A percentile compares a stretch with the other conserved stretches of the same genome.
phyloP scores from a whole-genome alignment of 2,113 vertebrate species.

The Poecile atricapillus region DNA sequence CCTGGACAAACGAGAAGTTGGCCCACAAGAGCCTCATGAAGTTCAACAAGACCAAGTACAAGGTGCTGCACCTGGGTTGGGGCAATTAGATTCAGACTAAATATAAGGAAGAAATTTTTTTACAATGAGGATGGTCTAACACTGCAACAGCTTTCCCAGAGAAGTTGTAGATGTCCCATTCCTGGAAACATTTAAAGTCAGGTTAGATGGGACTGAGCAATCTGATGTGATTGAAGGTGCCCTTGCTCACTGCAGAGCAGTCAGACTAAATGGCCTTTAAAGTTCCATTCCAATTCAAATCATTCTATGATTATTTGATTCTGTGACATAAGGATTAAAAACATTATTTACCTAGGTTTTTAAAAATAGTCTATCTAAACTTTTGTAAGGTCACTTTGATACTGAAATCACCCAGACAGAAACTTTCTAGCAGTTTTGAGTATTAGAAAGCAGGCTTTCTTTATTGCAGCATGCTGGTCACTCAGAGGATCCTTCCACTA shows the following conservation, averaged over 20 bases:
- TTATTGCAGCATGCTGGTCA: neutral
- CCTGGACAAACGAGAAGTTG: too few species aligned
- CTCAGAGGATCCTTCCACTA: neutral
- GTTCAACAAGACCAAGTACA: too few species aligned
- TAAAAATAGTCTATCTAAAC: neutral
- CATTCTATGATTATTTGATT: neutral
- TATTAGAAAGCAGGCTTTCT: neutral
- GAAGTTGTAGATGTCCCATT: neutral
- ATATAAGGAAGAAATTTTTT: too few species aligned
- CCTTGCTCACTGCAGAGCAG: neutral
- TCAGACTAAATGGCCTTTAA: neutral
- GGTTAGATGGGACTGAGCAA: neutral
- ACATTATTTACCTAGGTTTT: neutral
- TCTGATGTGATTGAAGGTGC: neutral
- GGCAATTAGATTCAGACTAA: too few species aligned
- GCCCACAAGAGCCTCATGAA: too few species aligned
- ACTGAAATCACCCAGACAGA: neutral
- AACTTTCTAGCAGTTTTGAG: neutral
- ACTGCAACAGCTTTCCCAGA: neutral
- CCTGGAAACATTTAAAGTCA: neutral
- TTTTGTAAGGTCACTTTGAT: neutral
- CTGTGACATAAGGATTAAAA: neutral
- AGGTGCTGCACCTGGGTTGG: too few species aligned
- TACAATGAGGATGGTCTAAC: neutral
- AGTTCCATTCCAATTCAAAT: neutral